Percentiles rank a stretch among this genome's conserved stretches.
Evolutionary conservation across 2,113 vertebrate species (phyloP).

Genomic region (Vidua chalybeata): DNA sequence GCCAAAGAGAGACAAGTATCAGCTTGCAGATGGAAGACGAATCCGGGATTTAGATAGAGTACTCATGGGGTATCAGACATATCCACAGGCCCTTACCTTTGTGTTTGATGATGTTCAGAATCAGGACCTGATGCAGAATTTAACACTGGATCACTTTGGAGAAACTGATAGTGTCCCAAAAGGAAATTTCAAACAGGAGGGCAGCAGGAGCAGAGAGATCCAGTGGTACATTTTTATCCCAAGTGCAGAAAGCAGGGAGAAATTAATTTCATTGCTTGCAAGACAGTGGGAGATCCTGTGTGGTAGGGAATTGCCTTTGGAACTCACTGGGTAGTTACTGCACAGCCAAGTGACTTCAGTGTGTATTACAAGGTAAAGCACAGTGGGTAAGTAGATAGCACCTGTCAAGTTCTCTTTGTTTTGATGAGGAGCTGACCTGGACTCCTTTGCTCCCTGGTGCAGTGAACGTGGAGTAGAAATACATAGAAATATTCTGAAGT

Average conservation of each 20-base stretch:
- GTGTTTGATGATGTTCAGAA: slow-evolving; percentile 94
- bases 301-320: slow-evolving; percentile 92
- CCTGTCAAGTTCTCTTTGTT: neutral
- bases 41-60: slow-evolving; percentile 94
- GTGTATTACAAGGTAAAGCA: neutral
- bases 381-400: neutral
- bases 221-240: slow-evolving; percentile 97
- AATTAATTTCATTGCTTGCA: slow-evolving; percentile 90
- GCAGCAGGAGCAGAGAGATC: slow-evolving; percentile 78
- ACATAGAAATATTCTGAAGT: neutral
- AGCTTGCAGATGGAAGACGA: slow-evolving; percentile 86
- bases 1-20: slow-evolving; percentile 89
- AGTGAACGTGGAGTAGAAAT: neutral
- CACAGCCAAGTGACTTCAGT: neutral
- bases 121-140: slow-evolving; percentile 88
- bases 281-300: slow-evolving; percentile 95
- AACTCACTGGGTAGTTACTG: slow-evolving; percentile 83
- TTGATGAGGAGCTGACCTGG: neutral
- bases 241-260: slow-evolving; percentile 90
- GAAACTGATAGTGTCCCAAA: slow-evolving; percentile 47
- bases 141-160: slow-evolving; percentile 94
- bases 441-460: neutral
- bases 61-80: slow-evolving; percentile 93
- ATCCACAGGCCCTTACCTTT: slow-evolving; percentile 93
- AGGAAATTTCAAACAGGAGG: slow-evolving; percentile 20